Conservation (phyloP, 2,797 vertebrate species). For the Parauchenoglanis ngamensis region DNA sequence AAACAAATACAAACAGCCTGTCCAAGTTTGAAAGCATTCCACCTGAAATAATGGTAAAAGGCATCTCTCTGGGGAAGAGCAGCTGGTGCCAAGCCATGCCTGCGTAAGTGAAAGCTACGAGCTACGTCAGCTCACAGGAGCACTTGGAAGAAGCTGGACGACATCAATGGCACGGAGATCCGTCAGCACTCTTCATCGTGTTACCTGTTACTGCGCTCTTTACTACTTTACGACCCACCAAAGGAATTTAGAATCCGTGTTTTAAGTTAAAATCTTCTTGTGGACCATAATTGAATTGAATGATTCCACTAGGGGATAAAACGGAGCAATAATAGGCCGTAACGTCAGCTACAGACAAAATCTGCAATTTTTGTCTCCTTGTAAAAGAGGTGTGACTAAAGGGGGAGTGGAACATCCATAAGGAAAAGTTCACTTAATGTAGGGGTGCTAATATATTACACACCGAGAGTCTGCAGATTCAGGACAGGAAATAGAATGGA, state of each 20-base stretch:
- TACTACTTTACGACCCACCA: not conserved
- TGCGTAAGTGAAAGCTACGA: constrained; percentile 45
- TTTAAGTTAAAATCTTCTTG: not conserved
- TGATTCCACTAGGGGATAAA: not conserved
- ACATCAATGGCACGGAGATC: not conserved
- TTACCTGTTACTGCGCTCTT: not conserved
- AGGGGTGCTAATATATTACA: not conserved
- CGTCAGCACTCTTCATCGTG: not conserved
- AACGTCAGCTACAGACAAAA: not conserved
- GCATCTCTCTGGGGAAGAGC: constrained; percentile 33
- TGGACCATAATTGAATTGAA: not conserved
- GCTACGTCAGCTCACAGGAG: not conserved
- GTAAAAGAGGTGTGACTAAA: not conserved
- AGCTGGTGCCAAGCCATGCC: constrained; percentile 49
- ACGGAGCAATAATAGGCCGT: not conserved
- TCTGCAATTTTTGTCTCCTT: not conserved
- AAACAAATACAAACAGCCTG: constrained; percentile 22
- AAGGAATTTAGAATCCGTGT: not conserved
- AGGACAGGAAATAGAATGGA: not conserved
- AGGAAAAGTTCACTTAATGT: not conserved
- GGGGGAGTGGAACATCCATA: not conserved
- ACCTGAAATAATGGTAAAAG: constrained; percentile 38
- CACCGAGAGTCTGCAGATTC: not conserved
- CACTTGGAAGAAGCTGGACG: not conserved
- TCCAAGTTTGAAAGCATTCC: constrained; percentile 31